Evolutionary conservation across 1,140 invertebrate genomes (phyloP).

Genomic region (Chironomus tepperi): DNA sequence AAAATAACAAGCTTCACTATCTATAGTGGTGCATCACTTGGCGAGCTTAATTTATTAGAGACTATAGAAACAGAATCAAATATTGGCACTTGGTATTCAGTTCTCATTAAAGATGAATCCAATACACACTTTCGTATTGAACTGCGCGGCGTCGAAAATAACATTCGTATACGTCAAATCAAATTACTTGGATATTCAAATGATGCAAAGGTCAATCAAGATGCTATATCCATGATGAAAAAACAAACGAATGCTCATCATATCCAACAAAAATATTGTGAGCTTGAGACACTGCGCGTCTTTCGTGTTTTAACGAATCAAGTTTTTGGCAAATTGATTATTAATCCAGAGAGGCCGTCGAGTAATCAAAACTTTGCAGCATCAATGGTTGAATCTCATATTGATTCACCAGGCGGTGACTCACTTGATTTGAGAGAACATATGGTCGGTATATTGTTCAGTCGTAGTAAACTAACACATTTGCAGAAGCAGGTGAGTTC

Average conservation of each 20-base stretch:
- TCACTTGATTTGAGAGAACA: slow-evolving; percentile 78
- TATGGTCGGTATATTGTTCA: slow-evolving; percentile 94
- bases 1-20: slow-evolving; percentile 79
- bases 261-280: slow-evolving; percentile 80
- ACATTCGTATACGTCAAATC: slow-evolving; percentile 79
- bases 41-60: slow-evolving; percentile 70
- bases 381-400: slow-evolving; percentile 28
- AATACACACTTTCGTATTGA: slow-evolving; percentile 59
- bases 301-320: slow-evolving; percentile 90
- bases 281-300: slow-evolving; percentile 85
- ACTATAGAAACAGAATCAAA: slow-evolving; percentile 75
- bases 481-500: slow-evolving; percentile 79
- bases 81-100: slow-evolving; percentile 75
- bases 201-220: background rate
- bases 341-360: slow-evolving; percentile 37
- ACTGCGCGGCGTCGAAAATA: slow-evolving; percentile 84
- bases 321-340: slow-evolving; percentile 86
- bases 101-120: slow-evolving; percentile 50
- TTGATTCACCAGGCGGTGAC: slow-evolving; percentile 34
- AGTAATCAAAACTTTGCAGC: slow-evolving; percentile 26
- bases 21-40: slow-evolving; percentile 65
- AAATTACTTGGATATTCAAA: slow-evolving; percentile 36
- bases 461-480: slow-evolving; percentile 85
- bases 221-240: slow-evolving; percentile 29
- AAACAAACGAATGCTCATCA: slow-evolving; percentile 38